These are phyloP conservation scores for Micoletzkya japonica DNA, from an alignment of 2,888 invertebrate species.

Conservation along the genomic window DNA sequence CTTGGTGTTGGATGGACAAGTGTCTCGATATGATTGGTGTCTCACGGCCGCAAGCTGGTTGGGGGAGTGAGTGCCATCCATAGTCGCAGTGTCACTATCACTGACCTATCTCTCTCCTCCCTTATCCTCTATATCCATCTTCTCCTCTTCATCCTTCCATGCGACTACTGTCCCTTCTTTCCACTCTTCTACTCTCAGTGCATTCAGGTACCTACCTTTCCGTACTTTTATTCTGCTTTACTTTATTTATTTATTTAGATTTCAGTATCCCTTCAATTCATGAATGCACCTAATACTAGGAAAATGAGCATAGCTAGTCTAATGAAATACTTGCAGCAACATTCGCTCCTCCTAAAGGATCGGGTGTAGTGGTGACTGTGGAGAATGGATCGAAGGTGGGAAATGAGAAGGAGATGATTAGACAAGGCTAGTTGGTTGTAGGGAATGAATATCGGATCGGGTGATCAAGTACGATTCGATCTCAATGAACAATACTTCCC, in stretches of 20 bases:
- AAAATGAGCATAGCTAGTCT: neutral
- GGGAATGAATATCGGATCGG: conserved; percentile 11
- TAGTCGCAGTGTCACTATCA: neutral
- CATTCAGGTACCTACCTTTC: neutral
- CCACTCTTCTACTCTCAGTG: neutral
- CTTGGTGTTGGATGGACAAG: no score
- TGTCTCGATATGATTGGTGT: no score
- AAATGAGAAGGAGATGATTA: neutral
- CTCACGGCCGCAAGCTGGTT: no score
- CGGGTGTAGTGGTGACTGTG: conserved; percentile 2
- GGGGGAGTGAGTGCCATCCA: neutral
- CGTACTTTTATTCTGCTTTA: neutral
- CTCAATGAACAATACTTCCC: conserved; percentile 18
- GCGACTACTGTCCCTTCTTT: neutral
- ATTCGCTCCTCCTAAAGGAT: conserved; percentile 16
- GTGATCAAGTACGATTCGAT: conserved; percentile 20
- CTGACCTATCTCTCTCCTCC: neutral
- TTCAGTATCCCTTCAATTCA: neutral
- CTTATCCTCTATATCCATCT: neutral
- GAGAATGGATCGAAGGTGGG: conserved; percentile 21
- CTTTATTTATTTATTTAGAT: neutral
- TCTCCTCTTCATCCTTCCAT: neutral
- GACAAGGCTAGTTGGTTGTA: neutral
- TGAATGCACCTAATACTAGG: neutral
- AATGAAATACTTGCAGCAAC: conserved; percentile 14